These are phyloP conservation scores for Julus scandinavius DNA, from an alignment of 2,888 invertebrate genomes.

Conservation along the genomic window DNA sequence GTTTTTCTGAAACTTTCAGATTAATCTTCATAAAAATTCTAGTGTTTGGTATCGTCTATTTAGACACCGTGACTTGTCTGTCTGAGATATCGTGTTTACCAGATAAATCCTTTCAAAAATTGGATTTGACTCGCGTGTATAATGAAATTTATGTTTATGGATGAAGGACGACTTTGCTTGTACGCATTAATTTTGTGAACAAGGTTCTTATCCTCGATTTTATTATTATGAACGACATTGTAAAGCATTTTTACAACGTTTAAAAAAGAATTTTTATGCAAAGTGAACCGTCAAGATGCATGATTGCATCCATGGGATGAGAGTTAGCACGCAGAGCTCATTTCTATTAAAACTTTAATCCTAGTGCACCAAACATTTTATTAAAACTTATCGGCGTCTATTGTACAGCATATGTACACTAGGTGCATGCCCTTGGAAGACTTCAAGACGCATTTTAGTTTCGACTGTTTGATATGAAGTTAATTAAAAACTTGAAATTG, in stretches of 20 bases:
- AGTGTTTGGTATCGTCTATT: not conserved
- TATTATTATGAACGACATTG: conserved; percentile 14
- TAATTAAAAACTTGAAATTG: conserved; percentile 23
- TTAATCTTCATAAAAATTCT: not conserved
- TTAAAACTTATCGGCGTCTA: not conserved
- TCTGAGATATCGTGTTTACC: not conserved
- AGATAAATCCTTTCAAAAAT: conserved; percentile 24
- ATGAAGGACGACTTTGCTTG: conserved; percentile 26
- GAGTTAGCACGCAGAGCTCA: conserved; percentile 10
- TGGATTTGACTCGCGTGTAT: conserved; percentile 19
- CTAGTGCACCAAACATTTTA: not conserved
- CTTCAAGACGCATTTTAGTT: conserved; percentile 1
- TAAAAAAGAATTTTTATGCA: not conserved
- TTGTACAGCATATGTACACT: not conserved
- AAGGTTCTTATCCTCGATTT: conserved; percentile 28
- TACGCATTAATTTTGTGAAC: conserved; percentile 2
- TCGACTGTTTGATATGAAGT: conserved; percentile 15
- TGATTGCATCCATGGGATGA: not conserved
- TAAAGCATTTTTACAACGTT: not conserved
- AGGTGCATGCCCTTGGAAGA: conserved; percentile 25
- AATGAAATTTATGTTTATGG: conserved; percentile 30
- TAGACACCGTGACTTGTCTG: not conserved
- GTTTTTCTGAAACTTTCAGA: not conserved
- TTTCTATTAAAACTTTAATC: conserved; percentile 25
- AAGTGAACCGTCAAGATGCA: conserved; percentile 18